Evolutionary conservation across 37 sponge, comb jelly and placozoan genomes (phyloP).

Genomic region (Haliclona indistincta): DNA sequence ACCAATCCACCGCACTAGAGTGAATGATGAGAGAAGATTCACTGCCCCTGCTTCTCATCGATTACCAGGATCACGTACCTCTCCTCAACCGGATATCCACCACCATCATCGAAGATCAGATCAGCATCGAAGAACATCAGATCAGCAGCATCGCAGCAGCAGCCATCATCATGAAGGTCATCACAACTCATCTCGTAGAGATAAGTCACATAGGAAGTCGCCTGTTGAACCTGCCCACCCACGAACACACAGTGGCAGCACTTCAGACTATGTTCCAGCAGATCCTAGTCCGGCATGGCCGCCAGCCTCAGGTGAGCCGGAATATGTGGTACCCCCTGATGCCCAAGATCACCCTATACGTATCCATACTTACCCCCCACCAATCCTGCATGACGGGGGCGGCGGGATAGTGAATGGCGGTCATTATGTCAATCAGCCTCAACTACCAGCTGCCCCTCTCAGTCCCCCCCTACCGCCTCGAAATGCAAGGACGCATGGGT

Average conservation of each 20-base stretch:
- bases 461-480: neutral
- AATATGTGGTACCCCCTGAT: neutral
- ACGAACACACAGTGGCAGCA: neutral
- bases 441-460: too few relatives aligned
- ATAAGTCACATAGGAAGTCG: neutral
- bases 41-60: too few relatives aligned
- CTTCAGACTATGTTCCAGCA: neutral
- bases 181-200: neutral
- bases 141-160: too few relatives aligned
- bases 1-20: neutral
- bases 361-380: neutral
- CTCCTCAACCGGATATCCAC: too few relatives aligned
- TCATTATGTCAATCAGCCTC: constrained; percentile 9
- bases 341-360: neutral
- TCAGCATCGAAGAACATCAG: too few relatives aligned
- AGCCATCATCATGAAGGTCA: too few relatives aligned
- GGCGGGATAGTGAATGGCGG: neutral
- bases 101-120: too few relatives aligned
- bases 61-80: neutral
- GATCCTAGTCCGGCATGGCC: neutral
- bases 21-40: neutral
- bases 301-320: neutral
- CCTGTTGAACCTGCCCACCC: neutral
- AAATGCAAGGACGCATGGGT: neutral
- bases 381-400: neutral